These are phyloP conservation scores for Eriocheir sinensis DNA, from an alignment of 1,140 invertebrate genomes.

Conservation along the genomic window DNA sequence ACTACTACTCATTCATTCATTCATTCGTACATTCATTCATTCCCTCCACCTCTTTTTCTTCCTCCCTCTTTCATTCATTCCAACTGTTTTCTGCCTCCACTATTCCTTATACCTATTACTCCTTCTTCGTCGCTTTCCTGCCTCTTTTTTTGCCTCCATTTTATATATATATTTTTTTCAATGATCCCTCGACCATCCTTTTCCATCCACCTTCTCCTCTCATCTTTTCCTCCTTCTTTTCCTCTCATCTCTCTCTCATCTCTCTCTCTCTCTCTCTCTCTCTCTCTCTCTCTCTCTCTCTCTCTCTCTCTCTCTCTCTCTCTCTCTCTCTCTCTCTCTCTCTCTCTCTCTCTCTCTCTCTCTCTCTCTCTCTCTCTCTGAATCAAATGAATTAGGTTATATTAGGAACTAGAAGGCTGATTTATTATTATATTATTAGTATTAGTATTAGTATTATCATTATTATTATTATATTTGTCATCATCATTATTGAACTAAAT, in stretches of 20 bases:
- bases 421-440: too few relatives aligned
- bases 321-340: conserved; percentile 27
- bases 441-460: too few relatives aligned
- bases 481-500: too few relatives aligned
- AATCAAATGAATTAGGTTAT: too few relatives aligned
- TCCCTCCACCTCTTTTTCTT: background rate
- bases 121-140: too few relatives aligned
- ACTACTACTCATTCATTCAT: background rate
- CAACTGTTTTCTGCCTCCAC: background rate
- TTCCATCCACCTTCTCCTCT: background rate
- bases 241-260: background rate
- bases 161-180: too few relatives aligned
- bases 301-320: background rate
- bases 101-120: too few relatives aligned
- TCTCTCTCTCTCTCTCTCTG: background rate
- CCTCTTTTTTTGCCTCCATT: too few relatives aligned
- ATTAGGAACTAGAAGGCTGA: too few relatives aligned
- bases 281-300: background rate
- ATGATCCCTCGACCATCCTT: too few relatives aligned
- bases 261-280: background rate
- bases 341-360: background rate
- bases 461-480: too few relatives aligned
- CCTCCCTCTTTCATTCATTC: background rate
- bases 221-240: background rate
- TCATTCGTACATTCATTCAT: background rate